These are phyloP conservation scores for Stomatorhinus ivindoensis DNA, from an alignment of 2,113 vertebrate genomes.

Conservation along the genomic window DNA sequence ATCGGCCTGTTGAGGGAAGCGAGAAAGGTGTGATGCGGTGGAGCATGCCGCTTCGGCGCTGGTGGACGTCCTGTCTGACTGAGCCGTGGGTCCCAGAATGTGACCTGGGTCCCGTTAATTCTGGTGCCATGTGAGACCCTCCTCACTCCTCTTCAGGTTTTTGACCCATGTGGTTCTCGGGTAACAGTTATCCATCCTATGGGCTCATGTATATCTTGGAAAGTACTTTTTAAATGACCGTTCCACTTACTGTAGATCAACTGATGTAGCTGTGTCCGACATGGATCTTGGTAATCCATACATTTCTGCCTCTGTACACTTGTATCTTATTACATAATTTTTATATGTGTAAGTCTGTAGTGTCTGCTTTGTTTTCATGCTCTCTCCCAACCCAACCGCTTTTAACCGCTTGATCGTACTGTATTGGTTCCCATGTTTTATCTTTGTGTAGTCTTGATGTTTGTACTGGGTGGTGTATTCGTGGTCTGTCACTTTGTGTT, in stretches of 20 bases:
- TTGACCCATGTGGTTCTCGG: background rate
- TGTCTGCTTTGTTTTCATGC: background rate
- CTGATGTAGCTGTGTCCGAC: background rate
- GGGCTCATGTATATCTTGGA: background rate
- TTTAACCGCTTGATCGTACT: background rate
- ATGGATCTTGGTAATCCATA: background rate
- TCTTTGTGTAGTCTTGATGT: background rate
- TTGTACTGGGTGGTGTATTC: background rate
- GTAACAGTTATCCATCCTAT: background rate
- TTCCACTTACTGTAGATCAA: background rate
- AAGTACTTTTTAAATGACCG: background rate
- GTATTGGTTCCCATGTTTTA: background rate
- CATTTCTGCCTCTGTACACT: background rate
- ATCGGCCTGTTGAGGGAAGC: conserved; percentile 57
- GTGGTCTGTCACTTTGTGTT: background rate
- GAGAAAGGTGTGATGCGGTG: background rate
- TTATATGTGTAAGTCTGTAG: background rate
- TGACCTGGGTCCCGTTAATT: background rate
- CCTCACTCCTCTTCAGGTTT: background rate
- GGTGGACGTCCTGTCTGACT: background rate
- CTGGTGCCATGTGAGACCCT: background rate
- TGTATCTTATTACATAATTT: background rate
- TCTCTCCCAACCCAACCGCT: background rate
- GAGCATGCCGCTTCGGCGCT: background rate
- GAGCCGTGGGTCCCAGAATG: background rate